Base-by-base conservation (phyloP, 92 coral and sea anemone genomes). In the Porites evermanni region DNA sequence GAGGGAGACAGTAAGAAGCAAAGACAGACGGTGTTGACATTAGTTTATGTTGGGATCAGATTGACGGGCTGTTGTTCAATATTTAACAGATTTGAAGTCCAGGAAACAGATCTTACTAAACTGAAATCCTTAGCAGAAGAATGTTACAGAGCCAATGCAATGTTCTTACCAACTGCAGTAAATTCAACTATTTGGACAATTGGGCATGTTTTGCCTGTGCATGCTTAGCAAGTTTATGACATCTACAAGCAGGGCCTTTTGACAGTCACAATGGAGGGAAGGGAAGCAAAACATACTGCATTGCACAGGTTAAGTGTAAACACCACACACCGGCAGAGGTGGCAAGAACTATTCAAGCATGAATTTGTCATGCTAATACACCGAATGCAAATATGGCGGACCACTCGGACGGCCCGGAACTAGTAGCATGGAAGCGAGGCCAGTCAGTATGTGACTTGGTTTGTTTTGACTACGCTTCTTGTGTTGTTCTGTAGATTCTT, bases 291-390 rank as follows among this genome's bases (percentile, higher is more conserved):
- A 59, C 96, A 93, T 70, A 67, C 86, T 53, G 86, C 90, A 44
- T 79, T 93, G 52, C 94, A 88, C 16, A 89, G 81, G 66, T 69
- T 88, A 24, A 88, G 59, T 54, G 59, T 54, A 54, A 54, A 54
- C 75, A 88, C 91, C 14, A 80, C 94, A 16, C 88, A 91, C 75
- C 92, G 85, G 53, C 72, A 81, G 13, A 88, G 96, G 58, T 93
- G 94, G 93, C 12, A 38, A 3, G 93, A 88, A 53, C 76, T 91
- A 18, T 94, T 94, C 79, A 91, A 87, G 87, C 97, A 94, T 69
- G 97, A 91, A 58, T 91, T 91, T 47, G 79, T 94, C 6, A 94
- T 91, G 94, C 81, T 94, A 26, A 67, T 94, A n/a, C n/a, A n/a
- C n/a, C n/a, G n/a, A n/a, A n/a, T n/a, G n/a, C n/a, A n/a, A n/a